Evolutionary conservation across 2,888 invertebrate genomes (phyloP).

Genomic region (Cheilosia vulpina): DNA sequence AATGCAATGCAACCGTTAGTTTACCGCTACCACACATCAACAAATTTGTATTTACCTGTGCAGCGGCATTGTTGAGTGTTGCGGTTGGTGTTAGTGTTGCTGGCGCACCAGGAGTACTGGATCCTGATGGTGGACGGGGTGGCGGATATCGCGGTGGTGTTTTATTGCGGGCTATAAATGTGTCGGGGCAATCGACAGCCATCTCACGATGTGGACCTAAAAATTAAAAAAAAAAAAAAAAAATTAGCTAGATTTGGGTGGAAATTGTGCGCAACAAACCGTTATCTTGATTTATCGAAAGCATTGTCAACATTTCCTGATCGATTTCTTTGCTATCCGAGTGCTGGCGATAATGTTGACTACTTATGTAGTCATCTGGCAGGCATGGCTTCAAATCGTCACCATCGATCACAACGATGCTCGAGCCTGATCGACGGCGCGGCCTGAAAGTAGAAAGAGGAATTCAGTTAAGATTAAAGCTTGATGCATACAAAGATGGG

Average conservation of each 20-base stretch:
- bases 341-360: conserved; percentile 84
- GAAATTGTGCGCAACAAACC: conserved; percentile 83
- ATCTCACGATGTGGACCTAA: conserved; percentile 97
- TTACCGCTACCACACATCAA: conserved; percentile 72
- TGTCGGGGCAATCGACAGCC: conserved; percentile 99
- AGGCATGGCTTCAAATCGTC: conserved; percentile 86
- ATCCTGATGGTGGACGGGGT: conserved; percentile 86
- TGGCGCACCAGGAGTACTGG: conserved; percentile 49
- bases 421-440: conserved; percentile 90
- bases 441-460: conserved; percentile 85
- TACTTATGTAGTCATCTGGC: conserved; percentile 85
- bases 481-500: too few species aligned
- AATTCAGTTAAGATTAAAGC: too few species aligned
- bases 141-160: conserved; percentile 96
- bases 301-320: conserved; percentile 91
- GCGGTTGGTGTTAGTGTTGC: conserved; percentile 77
- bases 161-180: conserved; percentile 95
- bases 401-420: conserved; percentile 91
- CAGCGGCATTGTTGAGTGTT: conserved; percentile 73
- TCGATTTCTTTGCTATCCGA: conserved; percentile 84
- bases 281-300: conserved; percentile 87
- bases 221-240: conserved; percentile 77
- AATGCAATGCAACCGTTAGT: conserved; percentile 71
- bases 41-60: conserved; percentile 72
- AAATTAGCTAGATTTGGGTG: not conserved